Evolutionary conservation across 1,140 invertebrate genomes (phyloP).

Genomic region (Zaprionus lachaisei): DNA sequence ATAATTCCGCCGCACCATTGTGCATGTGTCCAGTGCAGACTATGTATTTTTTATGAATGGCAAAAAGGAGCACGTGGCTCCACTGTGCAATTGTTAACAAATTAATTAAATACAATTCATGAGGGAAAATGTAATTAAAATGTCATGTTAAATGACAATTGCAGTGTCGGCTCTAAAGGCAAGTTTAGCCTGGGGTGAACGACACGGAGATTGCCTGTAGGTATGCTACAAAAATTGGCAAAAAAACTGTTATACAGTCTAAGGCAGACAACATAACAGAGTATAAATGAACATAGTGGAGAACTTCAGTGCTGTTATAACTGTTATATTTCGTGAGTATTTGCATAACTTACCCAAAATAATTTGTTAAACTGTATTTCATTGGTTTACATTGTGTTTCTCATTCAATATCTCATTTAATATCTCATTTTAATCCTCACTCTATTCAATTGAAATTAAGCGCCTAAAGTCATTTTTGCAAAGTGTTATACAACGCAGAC

Average conservation of each 20-base stretch:
- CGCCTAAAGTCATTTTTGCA: background rate
- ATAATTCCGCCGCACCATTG: conserved; percentile 11
- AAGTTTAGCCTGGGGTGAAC: background rate
- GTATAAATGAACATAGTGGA: background rate
- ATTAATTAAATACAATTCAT: conserved; percentile 10
- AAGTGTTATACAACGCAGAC: background rate
- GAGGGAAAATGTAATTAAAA: conserved; percentile 38
- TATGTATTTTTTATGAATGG: background rate
- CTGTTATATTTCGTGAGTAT: background rate
- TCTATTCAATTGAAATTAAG: conserved; percentile 6
- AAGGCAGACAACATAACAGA: background rate
- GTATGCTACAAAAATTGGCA: background rate
- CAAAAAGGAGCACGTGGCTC: background rate
- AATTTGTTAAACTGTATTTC: too few species aligned
- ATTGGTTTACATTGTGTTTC: too few species aligned
- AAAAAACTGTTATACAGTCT: background rate
- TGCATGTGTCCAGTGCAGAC: conserved; percentile 34
- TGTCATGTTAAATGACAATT: conserved; percentile 21
- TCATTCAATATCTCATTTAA: too few species aligned
- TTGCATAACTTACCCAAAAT: background rate
- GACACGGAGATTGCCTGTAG: background rate
- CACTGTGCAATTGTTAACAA: background rate
- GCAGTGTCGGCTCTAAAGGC: background rate
- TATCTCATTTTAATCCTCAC: too few species aligned
- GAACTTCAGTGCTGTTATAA: background rate